phyloP scores from a whole-genome alignment of 2,797 vertebrate species.

The Sorex maritimensis region DNA sequence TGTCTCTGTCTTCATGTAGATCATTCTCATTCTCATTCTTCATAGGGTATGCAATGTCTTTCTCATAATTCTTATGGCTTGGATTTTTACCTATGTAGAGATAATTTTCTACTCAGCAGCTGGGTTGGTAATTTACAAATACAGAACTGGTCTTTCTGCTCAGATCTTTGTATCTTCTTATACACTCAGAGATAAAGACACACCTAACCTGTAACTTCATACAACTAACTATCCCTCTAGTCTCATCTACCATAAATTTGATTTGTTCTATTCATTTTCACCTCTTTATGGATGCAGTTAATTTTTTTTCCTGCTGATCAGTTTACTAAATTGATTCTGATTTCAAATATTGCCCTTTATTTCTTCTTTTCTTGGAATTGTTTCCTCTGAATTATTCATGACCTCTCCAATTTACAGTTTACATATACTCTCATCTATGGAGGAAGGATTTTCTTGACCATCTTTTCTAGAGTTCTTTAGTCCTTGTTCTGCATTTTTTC shows the following conservation, averaged over 20 bases:
- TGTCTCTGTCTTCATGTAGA: not conserved
- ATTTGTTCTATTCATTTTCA: not conserved
- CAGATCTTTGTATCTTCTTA: not conserved
- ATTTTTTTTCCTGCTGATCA: too few relatives aligned
- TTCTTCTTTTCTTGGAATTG: not conserved
- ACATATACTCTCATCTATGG: too few relatives aligned
- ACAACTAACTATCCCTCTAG: not conserved
- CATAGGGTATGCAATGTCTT: not conserved
- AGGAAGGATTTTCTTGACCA: not conserved
- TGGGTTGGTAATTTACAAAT: not conserved
- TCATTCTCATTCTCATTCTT: rapidly evolving
- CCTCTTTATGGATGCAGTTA: too few relatives aligned
- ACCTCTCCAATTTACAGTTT: not conserved
- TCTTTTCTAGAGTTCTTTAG: not conserved
- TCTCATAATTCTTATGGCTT: not conserved
- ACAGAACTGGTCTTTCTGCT: not conserved
- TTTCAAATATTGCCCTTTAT: not conserved
- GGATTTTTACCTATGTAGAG: not conserved
- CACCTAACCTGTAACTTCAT: not conserved
- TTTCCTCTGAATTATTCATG: not conserved
- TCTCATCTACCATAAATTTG: too few relatives aligned
- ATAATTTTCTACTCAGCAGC: not conserved
- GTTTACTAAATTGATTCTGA: too few relatives aligned
- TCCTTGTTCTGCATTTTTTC: not conserved
- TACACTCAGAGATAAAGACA: not conserved